phyloP scores from a whole-genome alignment of 2,797 vertebrate genomes.

The Trachops cirrhosus region DNA sequence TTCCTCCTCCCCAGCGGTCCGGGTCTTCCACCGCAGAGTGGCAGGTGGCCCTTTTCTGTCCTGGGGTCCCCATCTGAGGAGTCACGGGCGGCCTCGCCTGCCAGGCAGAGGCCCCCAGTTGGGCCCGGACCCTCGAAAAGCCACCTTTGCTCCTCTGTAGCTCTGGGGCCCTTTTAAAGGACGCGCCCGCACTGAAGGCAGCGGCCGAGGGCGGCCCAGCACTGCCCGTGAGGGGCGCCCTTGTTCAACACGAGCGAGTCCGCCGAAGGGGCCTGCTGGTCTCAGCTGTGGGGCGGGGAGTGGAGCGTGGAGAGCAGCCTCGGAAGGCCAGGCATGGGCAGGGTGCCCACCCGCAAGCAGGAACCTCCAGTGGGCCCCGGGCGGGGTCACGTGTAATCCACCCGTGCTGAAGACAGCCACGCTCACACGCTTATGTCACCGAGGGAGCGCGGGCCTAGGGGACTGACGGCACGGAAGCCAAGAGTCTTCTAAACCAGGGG shows the following conservation, averaged over 20 bases:
- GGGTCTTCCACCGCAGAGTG: fast-evolving
- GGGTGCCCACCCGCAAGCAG: not conserved
- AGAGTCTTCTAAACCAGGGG: not conserved
- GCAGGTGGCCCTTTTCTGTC: not conserved
- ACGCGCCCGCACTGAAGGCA: fast-evolving
- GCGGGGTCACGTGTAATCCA: fast-evolving
- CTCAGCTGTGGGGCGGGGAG: not conserved
- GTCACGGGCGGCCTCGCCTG: not conserved
- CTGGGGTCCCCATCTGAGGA: not conserved
- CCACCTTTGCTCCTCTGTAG: not conserved
- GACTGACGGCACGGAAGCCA: fast-evolving
- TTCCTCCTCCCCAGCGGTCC: fast-evolving
- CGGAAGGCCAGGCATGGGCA: too few relatives aligned
- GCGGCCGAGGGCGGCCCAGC: fast-evolving
- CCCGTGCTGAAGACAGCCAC: fast-evolving
- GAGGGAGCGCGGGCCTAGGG: fast-evolving
- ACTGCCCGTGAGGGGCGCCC: fast-evolving
- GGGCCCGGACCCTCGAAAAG: not conserved
- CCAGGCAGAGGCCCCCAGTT: not conserved
- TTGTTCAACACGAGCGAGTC: not conserved
- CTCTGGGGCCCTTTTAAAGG: not conserved
- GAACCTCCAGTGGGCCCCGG: fast-evolving
- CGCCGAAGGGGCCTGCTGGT: not conserved
- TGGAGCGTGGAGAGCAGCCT: not conserved
- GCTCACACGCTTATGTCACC: fast-evolving